phyloP scores from a whole-genome alignment of 2,113 vertebrate genomes.

The Chauna torquata region DNA sequence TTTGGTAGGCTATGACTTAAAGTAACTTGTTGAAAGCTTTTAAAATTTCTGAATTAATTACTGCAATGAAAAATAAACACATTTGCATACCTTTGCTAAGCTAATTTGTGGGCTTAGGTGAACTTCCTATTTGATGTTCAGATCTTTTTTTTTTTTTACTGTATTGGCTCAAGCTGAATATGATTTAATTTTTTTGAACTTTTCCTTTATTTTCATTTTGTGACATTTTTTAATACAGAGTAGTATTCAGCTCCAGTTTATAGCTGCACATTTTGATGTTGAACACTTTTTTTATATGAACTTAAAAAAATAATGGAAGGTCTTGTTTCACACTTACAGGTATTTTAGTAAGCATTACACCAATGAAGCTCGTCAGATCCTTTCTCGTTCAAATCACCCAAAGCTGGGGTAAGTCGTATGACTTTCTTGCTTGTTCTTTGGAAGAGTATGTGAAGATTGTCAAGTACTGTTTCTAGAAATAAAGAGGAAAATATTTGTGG shows the following conservation, averaged over 20 bases:
- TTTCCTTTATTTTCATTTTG: neutral
- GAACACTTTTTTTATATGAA: neutral
- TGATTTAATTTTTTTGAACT: neutral
- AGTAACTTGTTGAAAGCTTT: neutral
- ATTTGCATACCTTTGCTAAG: neutral
- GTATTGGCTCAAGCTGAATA: neutral
- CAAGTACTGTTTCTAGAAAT: neutral
- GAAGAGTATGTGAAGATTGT: neutral
- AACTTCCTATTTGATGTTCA: neutral
- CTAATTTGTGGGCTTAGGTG: neutral
- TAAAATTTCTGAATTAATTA: neutral
- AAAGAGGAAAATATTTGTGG: neutral
- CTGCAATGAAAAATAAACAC: neutral
- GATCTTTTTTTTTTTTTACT: neutral
- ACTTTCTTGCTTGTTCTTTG: neutral
- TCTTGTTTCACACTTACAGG: constrained; percentile 65
- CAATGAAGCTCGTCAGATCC: constrained; percentile 83
- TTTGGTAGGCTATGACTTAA: neutral
- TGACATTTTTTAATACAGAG: neutral
- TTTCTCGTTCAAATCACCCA: constrained; percentile 93
- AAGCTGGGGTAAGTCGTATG: constrained; percentile 86
- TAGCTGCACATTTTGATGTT: neutral
- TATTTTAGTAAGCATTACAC: constrained; percentile 95
- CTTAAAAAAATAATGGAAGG: neutral
- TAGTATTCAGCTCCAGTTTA: neutral